Percentiles rank a stretch among this genome's conserved stretches.
phyloP scores from a whole-genome alignment of 2,113 vertebrate species.

The Ceuthmochares aereus region DNA sequence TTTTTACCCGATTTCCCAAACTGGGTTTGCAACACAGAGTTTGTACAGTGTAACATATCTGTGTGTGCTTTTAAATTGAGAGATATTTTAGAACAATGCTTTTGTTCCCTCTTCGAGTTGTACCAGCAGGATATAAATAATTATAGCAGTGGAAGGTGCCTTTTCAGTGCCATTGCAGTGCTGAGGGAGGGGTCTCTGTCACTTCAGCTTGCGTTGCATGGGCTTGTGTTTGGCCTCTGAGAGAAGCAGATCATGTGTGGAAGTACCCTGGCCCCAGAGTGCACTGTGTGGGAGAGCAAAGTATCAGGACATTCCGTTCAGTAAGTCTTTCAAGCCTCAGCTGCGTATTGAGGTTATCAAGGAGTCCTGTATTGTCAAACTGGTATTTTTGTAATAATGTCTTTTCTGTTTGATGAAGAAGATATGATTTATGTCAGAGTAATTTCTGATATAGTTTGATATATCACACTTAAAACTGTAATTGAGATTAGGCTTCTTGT shows the following conservation, averaged over 20 bases:
- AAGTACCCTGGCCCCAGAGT: background rate
- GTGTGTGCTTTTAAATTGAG: background rate
- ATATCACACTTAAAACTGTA: background rate
- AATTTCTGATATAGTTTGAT: background rate
- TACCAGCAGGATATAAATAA: background rate
- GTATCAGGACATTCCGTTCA: background rate
- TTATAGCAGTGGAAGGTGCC: background rate
- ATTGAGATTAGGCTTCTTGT: background rate
- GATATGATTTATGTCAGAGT: background rate
- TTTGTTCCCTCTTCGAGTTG: background rate
- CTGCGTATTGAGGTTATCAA: background rate
- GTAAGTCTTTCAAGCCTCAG: background rate
- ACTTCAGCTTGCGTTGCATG: background rate
- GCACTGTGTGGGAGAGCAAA: background rate
- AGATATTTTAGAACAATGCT: accelerated
- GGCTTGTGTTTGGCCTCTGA: background rate
- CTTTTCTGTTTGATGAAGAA: background rate
- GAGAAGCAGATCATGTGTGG: accelerated
- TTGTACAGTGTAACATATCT: accelerated
- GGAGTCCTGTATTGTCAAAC: background rate
- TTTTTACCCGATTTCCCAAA: background rate
- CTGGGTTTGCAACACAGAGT: background rate
- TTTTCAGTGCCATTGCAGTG: background rate
- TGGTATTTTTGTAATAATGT: background rate
- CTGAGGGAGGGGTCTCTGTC: background rate